Conservation (phyloP, 2,797 vertebrate species). For the Euphonia xanthogaster region DNA sequence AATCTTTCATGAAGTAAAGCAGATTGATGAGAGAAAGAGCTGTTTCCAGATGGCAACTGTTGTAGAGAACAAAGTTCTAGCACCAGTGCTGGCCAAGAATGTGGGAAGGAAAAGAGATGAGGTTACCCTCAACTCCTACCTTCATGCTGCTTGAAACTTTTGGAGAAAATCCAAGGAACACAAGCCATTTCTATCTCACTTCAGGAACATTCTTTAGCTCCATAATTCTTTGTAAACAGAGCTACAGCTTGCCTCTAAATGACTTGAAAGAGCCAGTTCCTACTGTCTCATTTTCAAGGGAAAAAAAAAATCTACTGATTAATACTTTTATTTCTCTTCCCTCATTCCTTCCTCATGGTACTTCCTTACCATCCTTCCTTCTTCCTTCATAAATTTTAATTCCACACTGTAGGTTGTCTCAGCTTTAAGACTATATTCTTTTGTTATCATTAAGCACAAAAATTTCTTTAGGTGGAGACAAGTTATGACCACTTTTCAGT, state of each 20-base stretch:
- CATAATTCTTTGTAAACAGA: slow-evolving; percentile 1
- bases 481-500: neutral
- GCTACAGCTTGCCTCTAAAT: neutral
- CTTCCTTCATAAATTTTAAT: neutral
- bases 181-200: neutral
- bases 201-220: slow-evolving; percentile 6
- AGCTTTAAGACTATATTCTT: neutral
- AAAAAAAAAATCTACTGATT: neutral
- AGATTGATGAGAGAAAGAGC: neutral
- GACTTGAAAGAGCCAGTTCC: neutral
- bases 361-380: neutral
- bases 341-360: neutral
- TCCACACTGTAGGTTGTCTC: neutral
- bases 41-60: neutral
- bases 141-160: slow-evolving; percentile 16
- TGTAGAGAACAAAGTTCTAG: neutral
- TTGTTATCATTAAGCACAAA: neutral
- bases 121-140: slow-evolving; percentile 38
- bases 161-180: slow-evolving; percentile 37
- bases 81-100: neutral
- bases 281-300: neutral
- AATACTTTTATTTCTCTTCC: neutral
- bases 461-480: neutral
- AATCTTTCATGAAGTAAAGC: neutral
- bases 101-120: slow-evolving; percentile 21